phyloP scores from a whole-genome alignment of 2,113 vertebrate species.

The Alethe diademata region DNA sequence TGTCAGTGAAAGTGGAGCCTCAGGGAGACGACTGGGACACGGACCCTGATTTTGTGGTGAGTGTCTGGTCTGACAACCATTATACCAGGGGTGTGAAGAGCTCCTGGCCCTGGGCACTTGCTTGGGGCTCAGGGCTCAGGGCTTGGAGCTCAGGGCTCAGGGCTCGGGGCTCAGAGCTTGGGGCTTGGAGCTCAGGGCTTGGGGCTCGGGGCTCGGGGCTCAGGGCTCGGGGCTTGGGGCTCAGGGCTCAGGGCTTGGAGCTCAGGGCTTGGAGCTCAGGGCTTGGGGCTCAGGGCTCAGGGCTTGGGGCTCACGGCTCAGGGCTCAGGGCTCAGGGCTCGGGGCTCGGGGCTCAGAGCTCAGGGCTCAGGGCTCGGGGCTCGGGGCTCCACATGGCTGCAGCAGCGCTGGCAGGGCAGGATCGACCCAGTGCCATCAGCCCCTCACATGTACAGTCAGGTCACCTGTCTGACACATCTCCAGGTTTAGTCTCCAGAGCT shows the following conservation, averaged over 20 bases:
- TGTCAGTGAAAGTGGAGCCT: constrained; percentile 79
- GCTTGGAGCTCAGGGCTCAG: too few species aligned
- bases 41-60: constrained; percentile 95
- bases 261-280: too few species aligned
- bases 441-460: rapidly evolving
- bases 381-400: rapidly evolving
- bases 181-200: too few species aligned
- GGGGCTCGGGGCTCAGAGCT: too few species aligned
- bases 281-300: too few species aligned
- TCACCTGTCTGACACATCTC: not conserved
- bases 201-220: too few species aligned
- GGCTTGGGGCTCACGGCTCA: too few species aligned
- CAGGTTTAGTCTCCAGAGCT: not conserved
- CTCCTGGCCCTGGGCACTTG: not conserved
- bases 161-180: too few species aligned
- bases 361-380: too few species aligned
- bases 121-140: not conserved
- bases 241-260: too few species aligned
- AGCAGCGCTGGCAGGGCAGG: rapidly evolving
- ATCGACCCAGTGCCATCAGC: not conserved
- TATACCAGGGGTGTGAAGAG: not conserved
- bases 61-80: not conserved
- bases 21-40: constrained; percentile 96
- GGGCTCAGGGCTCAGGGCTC: too few species aligned
- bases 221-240: too few species aligned